Evolutionary conservation across 2,113 vertebrate genomes (phyloP), one percentile per base, ranked within the genome.

Genomic region (Motacilla tschutschensis): DNA sequence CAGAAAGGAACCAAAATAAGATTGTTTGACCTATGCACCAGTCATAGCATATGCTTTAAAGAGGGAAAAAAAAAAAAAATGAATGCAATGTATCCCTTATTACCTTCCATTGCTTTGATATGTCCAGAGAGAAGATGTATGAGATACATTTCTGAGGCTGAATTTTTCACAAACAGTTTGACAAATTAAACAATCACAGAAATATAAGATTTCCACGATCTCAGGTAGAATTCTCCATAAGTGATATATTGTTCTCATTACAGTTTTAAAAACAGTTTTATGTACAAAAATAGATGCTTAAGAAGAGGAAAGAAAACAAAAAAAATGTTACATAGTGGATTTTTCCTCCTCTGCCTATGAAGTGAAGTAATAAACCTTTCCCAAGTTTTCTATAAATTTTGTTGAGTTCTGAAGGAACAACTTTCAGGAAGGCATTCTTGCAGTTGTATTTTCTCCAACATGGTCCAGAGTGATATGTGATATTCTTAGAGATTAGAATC

Each of bases 161-260:
- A 95, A 77, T 94, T 93, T 93, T 72, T 86, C 87, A 90, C 70
- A 36, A 87, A 67, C 46, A 54, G 43, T 86, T 94, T 95, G 88
- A 94, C 62, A 95, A 96, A 92, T 96, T 94, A 96, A 96, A 92
- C 87, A 91, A 91, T 92, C 85, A 79, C 6, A 2, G 77, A 93
- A 54, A 90, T 83, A 64, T 8, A 83, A 94, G 58, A 90, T 87
- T 88, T 78, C 65, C 66, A 81, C 57, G 18, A 93, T 95, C 72
- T 94, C 76, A 17, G n/a, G 38, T 62, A 87, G 33, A 93, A 91
- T 86, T 95, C 81, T 73, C 81, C 40, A 6, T 64, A 92, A 94
- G 38, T 91, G 87, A 95, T 91, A 63, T 63, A 88, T 85, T 90
- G 77, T 80, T 94, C 84, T 95, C 92, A 92, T 84, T 85, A 90